Evolutionary conservation across 2,888 invertebrate genomes (phyloP).

Genomic region (Sympetrum striolatum): DNA sequence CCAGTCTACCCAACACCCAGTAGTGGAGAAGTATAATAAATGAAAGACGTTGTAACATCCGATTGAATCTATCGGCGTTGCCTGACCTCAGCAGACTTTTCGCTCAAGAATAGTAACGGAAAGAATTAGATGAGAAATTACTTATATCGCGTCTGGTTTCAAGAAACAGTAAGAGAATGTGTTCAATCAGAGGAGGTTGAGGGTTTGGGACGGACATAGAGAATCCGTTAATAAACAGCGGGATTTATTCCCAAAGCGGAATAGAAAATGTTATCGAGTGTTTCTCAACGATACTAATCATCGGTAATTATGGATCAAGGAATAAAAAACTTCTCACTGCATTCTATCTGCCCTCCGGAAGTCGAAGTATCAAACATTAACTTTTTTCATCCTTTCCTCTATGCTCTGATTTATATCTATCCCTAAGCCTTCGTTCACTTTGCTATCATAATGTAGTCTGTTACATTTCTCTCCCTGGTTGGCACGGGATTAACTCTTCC

Average conservation of each 20-base stretch:
- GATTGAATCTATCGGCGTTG: neutral
- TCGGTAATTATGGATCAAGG: neutral
- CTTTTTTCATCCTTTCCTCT: neutral
- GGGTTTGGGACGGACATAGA: neutral
- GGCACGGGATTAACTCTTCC: constrained; percentile 4
- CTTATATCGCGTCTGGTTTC: neutral
- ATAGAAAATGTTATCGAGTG: neutral
- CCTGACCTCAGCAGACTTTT: neutral
- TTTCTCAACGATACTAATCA: neutral
- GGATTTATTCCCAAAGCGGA: neutral
- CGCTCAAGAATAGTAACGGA: neutral
- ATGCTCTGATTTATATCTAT: neutral
- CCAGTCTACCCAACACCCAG: constrained; percentile 10
- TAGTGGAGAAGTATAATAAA: neutral
- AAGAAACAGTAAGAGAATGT: neutral
- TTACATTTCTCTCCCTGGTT: constrained; percentile 13
- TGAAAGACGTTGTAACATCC: neutral
- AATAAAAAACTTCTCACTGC: neutral
- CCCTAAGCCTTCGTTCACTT: neutral
- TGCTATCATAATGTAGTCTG: neutral
- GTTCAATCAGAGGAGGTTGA: neutral
- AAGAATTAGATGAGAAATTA: neutral
- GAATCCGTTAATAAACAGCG: neutral
- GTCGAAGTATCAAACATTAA: constrained; percentile 4
- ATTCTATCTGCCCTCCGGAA: neutral